phyloP scores from a whole-genome alignment of 2,797 vertebrate genomes.

The Natrix natrix region DNA sequence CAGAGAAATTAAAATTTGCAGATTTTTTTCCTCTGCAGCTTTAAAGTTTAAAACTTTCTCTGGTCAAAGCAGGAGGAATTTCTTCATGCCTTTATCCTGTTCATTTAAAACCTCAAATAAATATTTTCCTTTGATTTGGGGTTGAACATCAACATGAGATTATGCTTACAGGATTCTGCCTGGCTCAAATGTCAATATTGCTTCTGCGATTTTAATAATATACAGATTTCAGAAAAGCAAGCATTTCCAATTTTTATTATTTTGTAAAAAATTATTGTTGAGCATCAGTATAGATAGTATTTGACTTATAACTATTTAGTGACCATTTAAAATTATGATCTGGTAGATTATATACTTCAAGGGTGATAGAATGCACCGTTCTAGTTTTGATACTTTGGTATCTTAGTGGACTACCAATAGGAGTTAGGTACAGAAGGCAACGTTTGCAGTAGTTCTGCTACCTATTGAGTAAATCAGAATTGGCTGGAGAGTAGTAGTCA shows the following conservation, averaged over 20 bases:
- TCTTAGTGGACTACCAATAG: background rate
- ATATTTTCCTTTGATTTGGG: conserved; percentile 38
- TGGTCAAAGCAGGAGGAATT: conserved; percentile 19
- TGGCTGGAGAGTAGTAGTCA: background rate
- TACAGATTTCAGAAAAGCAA: conserved; percentile 9
- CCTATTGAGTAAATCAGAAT: background rate
- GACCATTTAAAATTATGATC: background rate
- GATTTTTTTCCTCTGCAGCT: background rate
- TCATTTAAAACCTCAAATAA: conserved; percentile 45
- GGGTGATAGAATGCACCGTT: background rate
- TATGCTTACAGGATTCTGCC: background rate
- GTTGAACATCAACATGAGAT: background rate
- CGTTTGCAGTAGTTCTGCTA: background rate
- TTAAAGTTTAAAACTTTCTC: conserved; percentile 28
- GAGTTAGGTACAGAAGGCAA: background rate
- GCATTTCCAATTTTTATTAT: conserved; percentile 16
- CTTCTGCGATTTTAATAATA: conserved; percentile 34
- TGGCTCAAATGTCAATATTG: conserved; percentile 28
- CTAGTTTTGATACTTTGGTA: background rate
- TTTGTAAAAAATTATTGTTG: background rate
- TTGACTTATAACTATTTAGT: too few relatives aligned
- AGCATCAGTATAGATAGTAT: too few relatives aligned
- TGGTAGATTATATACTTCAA: background rate
- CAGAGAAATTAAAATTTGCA: conserved; percentile 14
- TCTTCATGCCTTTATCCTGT: conserved; percentile 35